Evolutionary conservation across 1,140 invertebrate genomes (phyloP).

Genomic region (Drosophila orosa): DNA sequence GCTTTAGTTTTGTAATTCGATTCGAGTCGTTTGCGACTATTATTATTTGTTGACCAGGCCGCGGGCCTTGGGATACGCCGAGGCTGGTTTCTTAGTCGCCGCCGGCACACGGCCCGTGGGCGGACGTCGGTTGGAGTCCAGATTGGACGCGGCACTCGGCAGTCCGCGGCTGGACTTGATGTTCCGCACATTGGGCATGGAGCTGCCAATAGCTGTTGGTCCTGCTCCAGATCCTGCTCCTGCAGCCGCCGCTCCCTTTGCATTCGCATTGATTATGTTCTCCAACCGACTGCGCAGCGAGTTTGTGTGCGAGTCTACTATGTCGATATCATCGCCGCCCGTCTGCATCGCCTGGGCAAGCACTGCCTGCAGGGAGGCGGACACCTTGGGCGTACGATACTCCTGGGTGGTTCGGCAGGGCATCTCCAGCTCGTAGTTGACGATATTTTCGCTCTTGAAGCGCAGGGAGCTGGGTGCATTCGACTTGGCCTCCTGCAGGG

Average conservation of each 20-base stretch:
- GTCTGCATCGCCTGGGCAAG: constrained; percentile 89
- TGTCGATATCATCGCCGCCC: constrained; percentile 90
- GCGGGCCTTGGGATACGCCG: constrained; percentile 83
- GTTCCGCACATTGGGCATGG: constrained; percentile 42
- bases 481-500: constrained; percentile 87
- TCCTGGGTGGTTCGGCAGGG: constrained; percentile 91
- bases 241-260: constrained; percentile 37
- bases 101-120: constrained; percentile 64
- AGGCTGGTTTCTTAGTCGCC: constrained; percentile 76
- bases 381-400: constrained; percentile 90
- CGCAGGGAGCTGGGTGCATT: constrained; percentile 85
- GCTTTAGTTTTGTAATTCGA: constrained; percentile 29
- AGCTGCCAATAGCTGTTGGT: constrained; percentile 6
- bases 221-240: constrained; percentile 10
- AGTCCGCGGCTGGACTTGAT: constrained; percentile 70
- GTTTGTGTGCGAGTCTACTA: constrained; percentile 76
- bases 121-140: constrained; percentile 76
- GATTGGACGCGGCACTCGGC: constrained; percentile 61
- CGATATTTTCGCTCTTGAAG: constrained; percentile 92
- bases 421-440: constrained; percentile 92
- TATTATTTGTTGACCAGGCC: constrained; percentile 83
- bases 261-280: constrained; percentile 81
- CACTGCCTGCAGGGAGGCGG: constrained; percentile 89
- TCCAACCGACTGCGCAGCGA: constrained; percentile 78
- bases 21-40: constrained; percentile 27